These are phyloP conservation scores for Drosophila ohnishii DNA, from an alignment of 1,140 invertebrate species.

Conservation along the genomic window DNA sequence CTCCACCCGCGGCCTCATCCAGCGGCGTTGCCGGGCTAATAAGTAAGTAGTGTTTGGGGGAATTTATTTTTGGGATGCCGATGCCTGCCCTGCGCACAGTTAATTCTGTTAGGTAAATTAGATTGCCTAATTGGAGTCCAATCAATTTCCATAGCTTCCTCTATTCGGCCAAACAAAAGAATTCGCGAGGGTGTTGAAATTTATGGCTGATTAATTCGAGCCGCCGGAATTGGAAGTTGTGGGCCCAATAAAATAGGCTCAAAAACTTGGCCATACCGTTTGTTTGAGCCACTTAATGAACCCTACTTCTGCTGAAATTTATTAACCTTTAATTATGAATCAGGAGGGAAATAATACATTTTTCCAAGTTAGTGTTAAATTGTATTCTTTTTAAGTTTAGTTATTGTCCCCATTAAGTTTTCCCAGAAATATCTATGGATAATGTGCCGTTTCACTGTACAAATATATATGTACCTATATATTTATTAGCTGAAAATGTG, in stretches of 20 bases:
- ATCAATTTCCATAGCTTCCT: constrained; percentile 68
- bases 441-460: no score
- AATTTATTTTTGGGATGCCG: constrained; percentile 61
- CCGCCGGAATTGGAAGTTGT: constrained; percentile 15
- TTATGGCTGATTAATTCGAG: constrained; percentile 45
- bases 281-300: not conserved
- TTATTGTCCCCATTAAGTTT: no score
- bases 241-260: constrained; percentile 6
- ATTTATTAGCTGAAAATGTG: not conserved
- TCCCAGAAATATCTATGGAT: not conserved
- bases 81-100: constrained; percentile 27
- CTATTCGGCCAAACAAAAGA: constrained; percentile 54
- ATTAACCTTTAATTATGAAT: not conserved
- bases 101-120: constrained; percentile 77
- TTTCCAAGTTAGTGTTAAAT: not conserved
- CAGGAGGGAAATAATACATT: not conserved
- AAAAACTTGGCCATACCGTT: not conserved
- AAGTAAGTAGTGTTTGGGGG: constrained; percentile 29
- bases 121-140: constrained; percentile 76
- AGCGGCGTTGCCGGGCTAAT: constrained; percentile 9
- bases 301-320: constrained; percentile 3
- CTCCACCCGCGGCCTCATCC: constrained; percentile 69
- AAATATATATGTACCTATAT: no score
- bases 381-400: not conserved
- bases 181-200: constrained; percentile 43